phyloP scores from a whole-genome alignment of 1,140 invertebrate species.

The Sweltsa coloradensis region DNA sequence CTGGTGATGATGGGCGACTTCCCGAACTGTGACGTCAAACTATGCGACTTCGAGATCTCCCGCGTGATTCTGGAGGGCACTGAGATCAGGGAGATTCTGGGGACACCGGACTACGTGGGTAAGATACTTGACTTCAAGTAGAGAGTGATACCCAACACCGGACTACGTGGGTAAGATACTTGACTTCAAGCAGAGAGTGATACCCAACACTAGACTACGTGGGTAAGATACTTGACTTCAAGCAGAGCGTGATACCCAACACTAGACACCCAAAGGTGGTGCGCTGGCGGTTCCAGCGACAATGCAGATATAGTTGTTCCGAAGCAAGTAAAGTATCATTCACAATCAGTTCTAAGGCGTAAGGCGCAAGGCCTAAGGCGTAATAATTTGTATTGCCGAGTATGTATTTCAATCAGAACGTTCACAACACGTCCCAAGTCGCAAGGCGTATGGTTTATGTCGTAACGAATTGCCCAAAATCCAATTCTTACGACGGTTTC shows the following conservation, averaged over 20 bases:
- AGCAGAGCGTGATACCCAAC: conserved; percentile 28
- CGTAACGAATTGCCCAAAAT: too few relatives aligned
- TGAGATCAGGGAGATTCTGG: conserved; percentile 62
- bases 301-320: too few relatives aligned
- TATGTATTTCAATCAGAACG: too few relatives aligned
- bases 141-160: conserved; percentile 36
- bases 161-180: conserved; percentile 32
- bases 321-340: too few relatives aligned
- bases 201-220: conserved; percentile 45
- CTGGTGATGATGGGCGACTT: conserved; percentile 57
- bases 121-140: background rate
- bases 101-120: conserved; percentile 47
- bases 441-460: too few relatives aligned
- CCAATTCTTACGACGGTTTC: too few relatives aligned
- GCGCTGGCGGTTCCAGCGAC: too few relatives aligned
- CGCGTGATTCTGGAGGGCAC: conserved; percentile 48
- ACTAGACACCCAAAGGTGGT: too few relatives aligned
- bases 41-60: conserved; percentile 68
- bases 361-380: too few relatives aligned
- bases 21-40: conserved; percentile 55
- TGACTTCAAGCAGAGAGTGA: background rate
- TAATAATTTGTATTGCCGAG: too few relatives aligned
- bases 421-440: too few relatives aligned
- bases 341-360: too few relatives aligned
- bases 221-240: conserved; percentile 6